A percentile compares a stretch with the other conserved stretches of the same genome.
Conservation (phyloP, 2,888 invertebrate species). For the Cantharis rufa region DNA sequence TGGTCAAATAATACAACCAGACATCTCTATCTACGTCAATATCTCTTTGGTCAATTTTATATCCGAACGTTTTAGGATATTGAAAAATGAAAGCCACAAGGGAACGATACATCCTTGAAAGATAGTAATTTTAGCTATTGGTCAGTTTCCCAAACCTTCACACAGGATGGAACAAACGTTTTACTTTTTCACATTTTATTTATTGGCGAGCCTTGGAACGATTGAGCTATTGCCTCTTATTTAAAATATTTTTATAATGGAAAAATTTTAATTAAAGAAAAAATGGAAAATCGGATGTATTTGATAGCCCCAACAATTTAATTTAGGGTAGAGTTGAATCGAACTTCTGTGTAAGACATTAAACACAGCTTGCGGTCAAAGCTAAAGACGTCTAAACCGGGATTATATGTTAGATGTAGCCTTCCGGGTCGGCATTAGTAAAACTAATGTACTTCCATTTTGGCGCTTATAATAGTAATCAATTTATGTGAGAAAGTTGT, state of each 20-base stretch:
- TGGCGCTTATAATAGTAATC: constrained; percentile 2
- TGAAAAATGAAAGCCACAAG: constrained; percentile 53
- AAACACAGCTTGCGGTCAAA: constrained; percentile 13
- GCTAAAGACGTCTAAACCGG: constrained; percentile 11
- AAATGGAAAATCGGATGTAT: background rate
- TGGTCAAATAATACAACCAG: constrained; percentile 18
- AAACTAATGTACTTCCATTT: background rate
- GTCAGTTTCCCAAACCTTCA: constrained; percentile 34
- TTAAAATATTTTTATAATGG: background rate
- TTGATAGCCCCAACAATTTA: background rate
- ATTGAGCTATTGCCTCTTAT: background rate
- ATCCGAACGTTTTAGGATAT: constrained; percentile 53
- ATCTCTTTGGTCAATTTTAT: constrained; percentile 51
- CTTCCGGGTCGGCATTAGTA: background rate
- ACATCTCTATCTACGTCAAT: constrained; percentile 42
- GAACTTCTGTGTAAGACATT: constrained; percentile 1
- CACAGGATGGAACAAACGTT: constrained; percentile 3
- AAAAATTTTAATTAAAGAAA: background rate
- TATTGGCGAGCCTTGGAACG: background rate
- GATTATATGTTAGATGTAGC: background rate
- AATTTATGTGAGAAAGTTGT: background rate
- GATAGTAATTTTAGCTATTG: constrained; percentile 39
- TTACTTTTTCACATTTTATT: background rate
- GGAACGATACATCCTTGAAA: constrained; percentile 50
- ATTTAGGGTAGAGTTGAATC: background rate